Conservation (phyloP, 2,888 invertebrate species). For the Malachius bipustulatus region DNA sequence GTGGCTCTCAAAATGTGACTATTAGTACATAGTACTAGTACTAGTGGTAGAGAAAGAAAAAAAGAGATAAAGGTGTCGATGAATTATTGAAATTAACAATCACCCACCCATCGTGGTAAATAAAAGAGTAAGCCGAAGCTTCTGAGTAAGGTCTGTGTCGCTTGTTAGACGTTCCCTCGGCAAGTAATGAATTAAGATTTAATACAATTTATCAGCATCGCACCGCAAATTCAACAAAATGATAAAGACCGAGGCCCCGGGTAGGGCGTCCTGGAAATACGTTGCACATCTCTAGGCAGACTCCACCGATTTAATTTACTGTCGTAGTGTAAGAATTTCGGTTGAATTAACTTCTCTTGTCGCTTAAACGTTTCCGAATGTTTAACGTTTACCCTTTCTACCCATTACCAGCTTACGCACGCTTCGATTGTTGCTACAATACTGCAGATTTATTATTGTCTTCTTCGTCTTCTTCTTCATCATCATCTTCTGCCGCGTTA, state of each 20-base stretch:
- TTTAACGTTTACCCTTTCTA: slow-evolving; percentile 34
- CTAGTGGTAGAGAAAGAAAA: no score
- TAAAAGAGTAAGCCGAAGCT: no score
- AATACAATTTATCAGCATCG: neutral
- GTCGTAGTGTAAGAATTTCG: slow-evolving; percentile 38
- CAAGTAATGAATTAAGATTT: slow-evolving; percentile 2
- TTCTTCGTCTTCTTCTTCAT: no score
- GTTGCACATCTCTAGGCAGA: slow-evolving; percentile 23
- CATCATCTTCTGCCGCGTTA: no score
- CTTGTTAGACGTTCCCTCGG: no score
- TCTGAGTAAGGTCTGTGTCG: no score
- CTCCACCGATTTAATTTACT: slow-evolving; percentile 28
- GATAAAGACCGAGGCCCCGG: neutral
- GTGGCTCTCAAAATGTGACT: no score
- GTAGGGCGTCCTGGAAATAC: neutral
- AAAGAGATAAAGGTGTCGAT: no score
- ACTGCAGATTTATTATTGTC: slow-evolving; percentile 34
- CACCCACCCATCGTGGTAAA: no score
- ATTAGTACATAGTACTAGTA: no score
- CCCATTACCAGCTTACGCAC: slow-evolving; percentile 37
- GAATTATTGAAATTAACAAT: no score
- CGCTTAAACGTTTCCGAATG: slow-evolving; percentile 35
- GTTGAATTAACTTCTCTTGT: slow-evolving; percentile 37
- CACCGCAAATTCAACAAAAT: slow-evolving; percentile 3
- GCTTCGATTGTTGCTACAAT: slow-evolving; percentile 36